Conservation (phyloP, 2,888 invertebrate species). For the Orchesella flavescens region DNA sequence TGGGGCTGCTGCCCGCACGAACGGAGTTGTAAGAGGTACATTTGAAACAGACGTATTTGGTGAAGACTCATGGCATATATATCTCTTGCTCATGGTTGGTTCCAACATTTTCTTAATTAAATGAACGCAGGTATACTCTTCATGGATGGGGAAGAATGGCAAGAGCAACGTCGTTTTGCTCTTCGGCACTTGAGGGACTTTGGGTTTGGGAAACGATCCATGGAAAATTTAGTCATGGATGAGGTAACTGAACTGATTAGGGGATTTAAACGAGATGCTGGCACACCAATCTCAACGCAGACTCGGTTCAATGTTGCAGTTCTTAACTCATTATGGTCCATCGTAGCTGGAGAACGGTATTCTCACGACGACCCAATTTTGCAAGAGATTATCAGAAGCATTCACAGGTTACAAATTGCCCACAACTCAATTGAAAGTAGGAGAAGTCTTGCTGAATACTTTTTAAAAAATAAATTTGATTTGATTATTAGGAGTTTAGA, state of each 20-base stretch:
- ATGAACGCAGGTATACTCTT: conserved; percentile 67
- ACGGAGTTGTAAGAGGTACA: conserved; percentile 50
- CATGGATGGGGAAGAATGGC: conserved; percentile 67
- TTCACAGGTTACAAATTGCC: conserved; percentile 40
- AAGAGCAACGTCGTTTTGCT: conserved; percentile 69
- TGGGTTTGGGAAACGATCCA: conserved; percentile 67
- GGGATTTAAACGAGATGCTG: conserved; percentile 56
- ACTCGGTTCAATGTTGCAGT: conserved; percentile 68
- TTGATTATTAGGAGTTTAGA: conserved; percentile 4
- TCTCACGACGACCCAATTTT: conserved; percentile 67
- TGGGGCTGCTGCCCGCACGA: conserved; percentile 58
- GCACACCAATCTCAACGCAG: conserved; percentile 65
- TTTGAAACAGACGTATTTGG: no score
- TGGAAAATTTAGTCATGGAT: conserved; percentile 68
- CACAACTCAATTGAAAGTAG: no score
- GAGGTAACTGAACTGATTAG: conserved; percentile 64
- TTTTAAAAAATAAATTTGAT: no score
- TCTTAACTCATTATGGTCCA: conserved; percentile 66
- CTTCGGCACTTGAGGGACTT: conserved; percentile 63
- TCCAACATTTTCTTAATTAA: no score
- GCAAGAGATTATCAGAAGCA: conserved; percentile 51
- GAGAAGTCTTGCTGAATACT: no score
- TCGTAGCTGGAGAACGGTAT: conserved; percentile 64
- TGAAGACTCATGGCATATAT: no score
- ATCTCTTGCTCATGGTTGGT: no score